Base-by-base conservation (phyloP, 2,888 invertebrate genomes). In the Hofmannophila pseudospretella region DNA sequence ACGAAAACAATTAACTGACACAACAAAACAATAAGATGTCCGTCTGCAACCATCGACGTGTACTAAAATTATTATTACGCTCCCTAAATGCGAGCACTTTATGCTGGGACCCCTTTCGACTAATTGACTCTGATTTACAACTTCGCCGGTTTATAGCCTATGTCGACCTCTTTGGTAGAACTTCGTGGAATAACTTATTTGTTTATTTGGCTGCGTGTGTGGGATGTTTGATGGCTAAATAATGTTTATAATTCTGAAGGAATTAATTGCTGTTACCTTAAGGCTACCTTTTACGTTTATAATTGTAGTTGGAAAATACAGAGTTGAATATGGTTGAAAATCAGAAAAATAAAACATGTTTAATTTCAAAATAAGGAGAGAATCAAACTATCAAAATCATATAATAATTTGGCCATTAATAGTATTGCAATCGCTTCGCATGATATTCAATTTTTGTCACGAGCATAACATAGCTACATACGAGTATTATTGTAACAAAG, bases 121-220 rank as follows among this genome's bases (percentile, higher is more conserved):
- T 75, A 74, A 77, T 76, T 74, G 77, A 65, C 58, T 64, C 64
- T 74, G 74, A 80, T 79, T 80, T 78, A 79, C 70, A 74, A 71
- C 67, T 64, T 44, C 47, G 59, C 42, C 60, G 65, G 66, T 67
- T 79, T 69, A 73, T 70, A 65, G 66, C 63, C 54, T 39, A 39
- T 36, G 36, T 42, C 45, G 38, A 52, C 44, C 49, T 47, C 53
- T 62, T 59, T 54, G 58, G 41, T 48, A 42, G 50, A 44, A 49
- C 35, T 58, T 59, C 58, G 49, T 47, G 47, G 58, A 62, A 59
- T 43, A 35, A 34, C 32, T 36, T 42, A 47, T 44, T 58, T 53
- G 54, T 60, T 58, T 56, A 52, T 54, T 58, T 58, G 49, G 50
- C 51, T 51, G 54, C 56, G 59, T 61, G 59, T 59, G 59, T 55